Conservation (phyloP, 2,797 vertebrate species). For the Pangasius mekongensis region DNA sequence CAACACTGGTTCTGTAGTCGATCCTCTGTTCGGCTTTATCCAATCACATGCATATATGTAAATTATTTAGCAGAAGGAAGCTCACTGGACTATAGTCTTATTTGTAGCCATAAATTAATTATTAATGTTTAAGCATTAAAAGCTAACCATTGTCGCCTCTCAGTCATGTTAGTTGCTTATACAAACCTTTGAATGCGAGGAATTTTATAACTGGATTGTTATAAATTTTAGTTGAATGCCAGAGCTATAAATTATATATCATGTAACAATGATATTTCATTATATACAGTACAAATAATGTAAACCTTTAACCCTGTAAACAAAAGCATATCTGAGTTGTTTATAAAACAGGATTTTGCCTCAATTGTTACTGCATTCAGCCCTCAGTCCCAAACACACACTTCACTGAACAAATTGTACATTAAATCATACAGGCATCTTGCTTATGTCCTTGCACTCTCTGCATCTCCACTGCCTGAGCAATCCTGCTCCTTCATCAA, state of each 20-base stretch:
- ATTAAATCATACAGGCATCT: slow-evolving; percentile 40
- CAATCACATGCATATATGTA: background rate
- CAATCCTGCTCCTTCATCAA: slow-evolving; percentile 43
- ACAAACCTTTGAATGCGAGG: too few species aligned
- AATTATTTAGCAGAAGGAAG: background rate
- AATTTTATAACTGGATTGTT: background rate
- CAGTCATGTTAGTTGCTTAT: background rate
- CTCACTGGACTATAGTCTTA: background rate
- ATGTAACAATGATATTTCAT: background rate
- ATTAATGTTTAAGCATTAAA: background rate
- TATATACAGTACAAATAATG: background rate
- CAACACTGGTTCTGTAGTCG: background rate
- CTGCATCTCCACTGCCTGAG: slow-evolving; percentile 34
- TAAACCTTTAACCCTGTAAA: background rate
- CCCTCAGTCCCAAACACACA: slow-evolving; percentile 12
- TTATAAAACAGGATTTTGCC: background rate
- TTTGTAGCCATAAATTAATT: background rate
- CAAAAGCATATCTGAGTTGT: background rate
- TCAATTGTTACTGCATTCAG: background rate
- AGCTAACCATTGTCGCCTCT: background rate
- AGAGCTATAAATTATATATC: background rate
- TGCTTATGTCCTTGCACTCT: slow-evolving; percentile 18
- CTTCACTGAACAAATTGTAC: slow-evolving; percentile 26
- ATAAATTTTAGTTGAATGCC: background rate
- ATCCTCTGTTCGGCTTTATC: background rate